Conservation (phyloP, 2,888 invertebrate genomes). For the Pinctada fucata region DNA sequence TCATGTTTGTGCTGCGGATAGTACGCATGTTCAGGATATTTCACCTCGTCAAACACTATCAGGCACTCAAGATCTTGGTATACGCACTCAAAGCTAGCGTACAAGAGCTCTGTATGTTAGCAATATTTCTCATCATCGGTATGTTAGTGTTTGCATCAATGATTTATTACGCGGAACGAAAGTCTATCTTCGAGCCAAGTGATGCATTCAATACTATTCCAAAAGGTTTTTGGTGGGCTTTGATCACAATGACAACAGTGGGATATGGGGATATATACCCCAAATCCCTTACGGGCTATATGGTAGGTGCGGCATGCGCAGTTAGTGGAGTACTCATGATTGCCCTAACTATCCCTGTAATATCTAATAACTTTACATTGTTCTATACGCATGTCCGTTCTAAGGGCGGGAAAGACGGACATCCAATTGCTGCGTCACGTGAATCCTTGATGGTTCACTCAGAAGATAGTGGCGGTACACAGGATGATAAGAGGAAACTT, state of each 20-base stretch:
- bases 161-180: constrained; percentile 76
- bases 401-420: constrained; percentile 44
- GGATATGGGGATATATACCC: constrained; percentile 75
- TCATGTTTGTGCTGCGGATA: constrained; percentile 78
- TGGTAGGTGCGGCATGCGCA: constrained; percentile 73
- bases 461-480: constrained; percentile 36
- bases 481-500: constrained; percentile 48
- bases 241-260: constrained; percentile 76
- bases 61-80: constrained; percentile 77
- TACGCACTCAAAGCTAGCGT: constrained; percentile 77
- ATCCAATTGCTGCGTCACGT: constrained; percentile 10
- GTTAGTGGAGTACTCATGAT: constrained; percentile 73
- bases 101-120: constrained; percentile 75
- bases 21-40: constrained; percentile 78
- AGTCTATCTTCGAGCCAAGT: constrained; percentile 61
- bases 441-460: constrained; percentile 37
- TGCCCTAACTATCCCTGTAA: constrained; percentile 75
- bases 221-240: constrained; percentile 78
- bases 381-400: constrained; percentile 75
- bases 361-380: constrained; percentile 75
- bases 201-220: constrained; percentile 74
- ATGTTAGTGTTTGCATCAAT: constrained; percentile 76
- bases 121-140: constrained; percentile 75
- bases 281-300: constrained; percentile 67
- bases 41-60: constrained; percentile 78